Conservation (phyloP, 2,888 invertebrate species). For the Chrysomela aeneicollis region DNA sequence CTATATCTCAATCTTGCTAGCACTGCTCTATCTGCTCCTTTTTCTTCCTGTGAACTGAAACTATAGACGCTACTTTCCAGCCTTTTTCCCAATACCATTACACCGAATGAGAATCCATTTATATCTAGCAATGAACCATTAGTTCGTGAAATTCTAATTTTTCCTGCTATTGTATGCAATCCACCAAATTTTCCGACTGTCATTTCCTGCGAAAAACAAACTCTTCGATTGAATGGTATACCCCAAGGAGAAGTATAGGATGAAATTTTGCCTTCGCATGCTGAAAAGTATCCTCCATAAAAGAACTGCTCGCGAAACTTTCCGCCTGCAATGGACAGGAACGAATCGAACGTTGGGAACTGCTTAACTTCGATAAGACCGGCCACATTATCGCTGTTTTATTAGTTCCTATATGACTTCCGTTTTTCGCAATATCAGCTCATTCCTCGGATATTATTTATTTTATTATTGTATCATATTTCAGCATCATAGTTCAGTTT, state of each 20-base stretch:
- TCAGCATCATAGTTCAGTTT: background rate
- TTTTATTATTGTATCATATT: background rate
- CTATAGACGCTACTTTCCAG: no score
- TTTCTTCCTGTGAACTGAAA: no score
- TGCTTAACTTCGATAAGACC: constrained; percentile 5
- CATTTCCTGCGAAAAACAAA: background rate
- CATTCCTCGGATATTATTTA: background rate
- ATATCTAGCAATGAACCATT: no score
- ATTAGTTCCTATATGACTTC: constrained; percentile 3
- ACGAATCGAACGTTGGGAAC: background rate
- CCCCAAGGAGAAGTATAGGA: background rate
- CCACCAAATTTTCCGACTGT: no score
- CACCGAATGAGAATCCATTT: no score
- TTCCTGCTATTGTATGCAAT: background rate
- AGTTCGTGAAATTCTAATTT: no score
- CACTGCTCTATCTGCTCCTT: no score
- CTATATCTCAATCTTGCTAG: no score
- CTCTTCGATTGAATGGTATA: background rate
- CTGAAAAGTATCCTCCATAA: background rate
- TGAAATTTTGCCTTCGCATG: background rate
- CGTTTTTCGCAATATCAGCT: background rate
- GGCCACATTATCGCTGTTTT: constrained; percentile 1
- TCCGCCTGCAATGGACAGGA: background rate
- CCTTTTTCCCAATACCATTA: no score
- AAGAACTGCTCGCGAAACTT: background rate